These are phyloP conservation scores for Trichomalopsis sarcophagae DNA, from an alignment of 1,140 invertebrate species.

Conservation along the genomic window DNA sequence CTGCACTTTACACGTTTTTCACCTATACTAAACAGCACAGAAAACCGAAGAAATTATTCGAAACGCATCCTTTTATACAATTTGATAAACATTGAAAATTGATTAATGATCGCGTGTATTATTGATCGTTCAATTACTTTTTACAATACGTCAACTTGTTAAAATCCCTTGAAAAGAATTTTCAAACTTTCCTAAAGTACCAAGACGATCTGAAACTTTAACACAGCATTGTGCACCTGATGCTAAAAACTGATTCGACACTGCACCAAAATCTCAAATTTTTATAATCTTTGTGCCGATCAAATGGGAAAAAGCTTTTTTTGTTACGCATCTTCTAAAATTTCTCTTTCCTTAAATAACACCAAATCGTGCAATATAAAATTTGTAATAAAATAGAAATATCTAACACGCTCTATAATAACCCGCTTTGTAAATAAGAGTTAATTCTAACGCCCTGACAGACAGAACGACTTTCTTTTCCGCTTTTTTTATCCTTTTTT, in stretches of 20 bases:
- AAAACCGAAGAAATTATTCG: not conserved
- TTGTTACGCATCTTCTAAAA: slow-evolving; percentile 34
- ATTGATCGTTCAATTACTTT: slow-evolving; percentile 13
- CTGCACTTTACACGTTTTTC: not conserved
- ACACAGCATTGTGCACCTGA: slow-evolving; percentile 1
- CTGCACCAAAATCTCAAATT: slow-evolving; percentile 26
- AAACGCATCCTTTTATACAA: slow-evolving; percentile 18
- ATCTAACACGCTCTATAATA: slow-evolving; percentile 60
- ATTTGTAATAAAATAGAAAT: slow-evolving; percentile 68
- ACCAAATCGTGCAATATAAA: slow-evolving; percentile 63
- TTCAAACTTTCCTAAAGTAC: not conserved
- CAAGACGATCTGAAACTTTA: slow-evolving; percentile 31
- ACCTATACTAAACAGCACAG: not conserved
- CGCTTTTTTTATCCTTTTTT: slow-evolving; percentile 7
- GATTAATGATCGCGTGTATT: not conserved
- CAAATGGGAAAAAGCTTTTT: slow-evolving; percentile 31
- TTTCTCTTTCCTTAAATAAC: slow-evolving; percentile 54
- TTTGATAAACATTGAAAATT: slow-evolving; percentile 40
- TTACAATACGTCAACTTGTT: slow-evolving; percentile 11
- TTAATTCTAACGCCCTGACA: slow-evolving; percentile 47
- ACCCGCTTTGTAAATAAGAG: slow-evolving; percentile 61
- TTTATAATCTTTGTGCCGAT: slow-evolving; percentile 14
- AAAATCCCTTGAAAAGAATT: not conserved
- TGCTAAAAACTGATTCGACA: slow-evolving; percentile 22
- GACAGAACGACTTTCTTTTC: slow-evolving; percentile 38